Evolutionary conservation across 2,113 vertebrate species (phyloP).

Genomic region (Muscicapa adusta): DNA sequence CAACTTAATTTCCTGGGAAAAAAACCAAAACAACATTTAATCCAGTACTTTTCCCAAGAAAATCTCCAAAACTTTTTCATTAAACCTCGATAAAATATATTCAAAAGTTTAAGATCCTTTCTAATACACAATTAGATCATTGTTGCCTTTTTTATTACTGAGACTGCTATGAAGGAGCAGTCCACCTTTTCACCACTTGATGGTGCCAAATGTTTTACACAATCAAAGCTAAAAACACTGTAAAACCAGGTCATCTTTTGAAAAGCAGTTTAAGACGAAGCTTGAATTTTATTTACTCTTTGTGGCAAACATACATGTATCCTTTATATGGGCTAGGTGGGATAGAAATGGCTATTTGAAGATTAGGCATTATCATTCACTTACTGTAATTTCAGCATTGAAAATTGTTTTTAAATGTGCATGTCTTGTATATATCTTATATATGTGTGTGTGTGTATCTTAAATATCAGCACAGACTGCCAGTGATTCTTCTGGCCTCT

Average conservation of each 20-base stretch:
- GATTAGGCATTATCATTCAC: not conserved
- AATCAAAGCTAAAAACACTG: not conserved
- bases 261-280: not conserved
- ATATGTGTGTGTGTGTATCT: not conserved
- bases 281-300: not conserved
- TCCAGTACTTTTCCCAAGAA: not conserved
- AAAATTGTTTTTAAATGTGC: not conserved
- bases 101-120: not conserved
- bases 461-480: not conserved
- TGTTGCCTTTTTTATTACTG: not conserved
- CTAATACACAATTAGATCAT: not conserved
- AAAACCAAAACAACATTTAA: not conserved
- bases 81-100: not conserved
- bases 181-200: slow-evolving; percentile 51
- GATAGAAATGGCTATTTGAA: not conserved
- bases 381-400: not conserved
- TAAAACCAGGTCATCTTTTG: not conserved
- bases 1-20: not conserved
- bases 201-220: slow-evolving; percentile 27
- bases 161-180: not conserved
- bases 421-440: not conserved
- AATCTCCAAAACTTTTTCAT: not conserved
- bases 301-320: not conserved
- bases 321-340: not conserved
- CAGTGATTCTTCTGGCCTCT: not conserved